Evolutionary conservation across 2,797 vertebrate species (phyloP), one percentile per base, ranked within the genome.

Genomic region (Mormyrops attenuatus): DNA sequence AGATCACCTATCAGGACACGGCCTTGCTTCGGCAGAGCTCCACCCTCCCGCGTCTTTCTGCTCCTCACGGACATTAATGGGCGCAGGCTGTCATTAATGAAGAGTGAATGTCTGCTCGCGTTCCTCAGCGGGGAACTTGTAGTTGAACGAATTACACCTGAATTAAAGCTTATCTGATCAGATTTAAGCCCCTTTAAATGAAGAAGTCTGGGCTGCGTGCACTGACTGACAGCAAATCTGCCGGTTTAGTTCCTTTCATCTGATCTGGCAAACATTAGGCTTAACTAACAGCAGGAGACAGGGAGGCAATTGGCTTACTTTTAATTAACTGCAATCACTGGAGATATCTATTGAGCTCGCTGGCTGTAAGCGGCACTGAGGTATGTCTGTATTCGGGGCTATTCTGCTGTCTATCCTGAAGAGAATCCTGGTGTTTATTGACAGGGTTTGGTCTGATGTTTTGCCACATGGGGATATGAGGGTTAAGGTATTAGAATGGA

Each of bases 231-330:
- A 89, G 88, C 77, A 73, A 90, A 91, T 80, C 92, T 92, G 93
- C 94, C 88, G 88, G 90, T 92, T 93, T 93, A 91, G 93, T 92
- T 94, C 92, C 88, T 5, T 53, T 94, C 93, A 93, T 94, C 92
- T 93, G 90, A 94, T 91, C 92, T 91, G 73, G 91, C 92, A 91
- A 91, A 95, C 94, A 95, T 92, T 47, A 93, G 92, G 91, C 92
- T 20, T 93, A 92, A 94, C 91, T 93, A 93, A 94, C 49, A 89
- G 92, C 91, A 87, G 91, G 89, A 89, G 91, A 92, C 91, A 90
- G 90, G 5, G 85, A 92, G 90, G 91, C 92, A 92, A 93, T 94
- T 93, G 94, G 95, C 93, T 94, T 94, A 87, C 20, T 41, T 73
- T 77, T 44, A 41, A 80, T 88, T 88, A 73, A 95, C 94, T 93